Evolutionary conservation across 2,113 vertebrate species (phyloP).

Genomic region (Merops nubicus): DNA sequence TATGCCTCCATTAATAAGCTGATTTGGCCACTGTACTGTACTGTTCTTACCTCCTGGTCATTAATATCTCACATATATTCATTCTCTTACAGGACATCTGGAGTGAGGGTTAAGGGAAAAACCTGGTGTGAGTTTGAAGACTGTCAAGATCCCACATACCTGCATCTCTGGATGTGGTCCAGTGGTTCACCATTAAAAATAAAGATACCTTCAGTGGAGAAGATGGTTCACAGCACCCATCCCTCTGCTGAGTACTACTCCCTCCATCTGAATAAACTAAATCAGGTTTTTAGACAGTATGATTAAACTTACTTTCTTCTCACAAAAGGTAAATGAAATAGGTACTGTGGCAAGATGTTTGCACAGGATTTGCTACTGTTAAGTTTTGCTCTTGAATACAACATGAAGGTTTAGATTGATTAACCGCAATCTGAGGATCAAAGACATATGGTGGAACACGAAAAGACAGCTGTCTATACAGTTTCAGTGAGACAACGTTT

Average conservation of each 20-base stretch:
- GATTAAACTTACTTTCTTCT: background rate
- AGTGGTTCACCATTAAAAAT: background rate
- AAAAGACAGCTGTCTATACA: background rate
- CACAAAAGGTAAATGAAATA: background rate
- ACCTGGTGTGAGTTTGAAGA: accelerated
- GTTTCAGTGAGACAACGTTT: background rate
- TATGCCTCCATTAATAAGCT: background rate
- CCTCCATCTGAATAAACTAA: background rate
- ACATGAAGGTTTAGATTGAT: background rate
- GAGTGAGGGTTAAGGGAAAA: background rate
- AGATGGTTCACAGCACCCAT: background rate
- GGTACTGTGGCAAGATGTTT: background rate
- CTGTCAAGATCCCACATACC: background rate
- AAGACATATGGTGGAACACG: background rate
- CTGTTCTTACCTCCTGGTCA: background rate
- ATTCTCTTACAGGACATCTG: background rate
- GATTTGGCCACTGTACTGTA: background rate
- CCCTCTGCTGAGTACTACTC: background rate
- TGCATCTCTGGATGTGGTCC: background rate
- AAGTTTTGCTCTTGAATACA: background rate
- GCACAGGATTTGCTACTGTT: background rate
- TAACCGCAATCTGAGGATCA: background rate
- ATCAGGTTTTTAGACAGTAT: background rate
- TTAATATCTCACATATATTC: background rate
- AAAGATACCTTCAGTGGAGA: background rate